Percentiles rank a stretch among this genome's conserved stretches.
Conservation (phyloP, 2,113 vertebrate species). For the Callipepla squamata region DNA sequence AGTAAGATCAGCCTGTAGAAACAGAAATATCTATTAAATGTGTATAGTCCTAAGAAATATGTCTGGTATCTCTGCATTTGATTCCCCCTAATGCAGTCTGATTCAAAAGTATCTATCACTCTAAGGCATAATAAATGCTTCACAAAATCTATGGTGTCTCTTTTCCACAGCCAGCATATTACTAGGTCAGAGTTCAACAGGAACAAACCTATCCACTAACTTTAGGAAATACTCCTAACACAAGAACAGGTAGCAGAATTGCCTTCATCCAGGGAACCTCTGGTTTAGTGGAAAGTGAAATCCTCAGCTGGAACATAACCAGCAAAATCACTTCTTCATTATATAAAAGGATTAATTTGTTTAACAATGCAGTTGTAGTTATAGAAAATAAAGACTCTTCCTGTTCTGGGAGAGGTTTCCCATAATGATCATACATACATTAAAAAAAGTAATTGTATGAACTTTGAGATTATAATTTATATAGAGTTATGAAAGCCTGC, state of each 20-base stretch:
- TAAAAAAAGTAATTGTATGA: background rate
- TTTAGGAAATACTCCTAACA: background rate
- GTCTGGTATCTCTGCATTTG: background rate
- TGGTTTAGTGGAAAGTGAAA: background rate
- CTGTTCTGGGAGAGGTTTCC: background rate
- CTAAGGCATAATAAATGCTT: background rate
- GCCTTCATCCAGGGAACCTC: background rate
- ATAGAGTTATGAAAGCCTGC: background rate
- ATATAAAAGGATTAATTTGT: background rate
- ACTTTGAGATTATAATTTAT: background rate
- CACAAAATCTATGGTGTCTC: background rate
- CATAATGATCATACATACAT: background rate
- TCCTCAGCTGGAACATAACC: background rate
- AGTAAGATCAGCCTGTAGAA: background rate
- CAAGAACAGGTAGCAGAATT: background rate
- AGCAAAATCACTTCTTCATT: background rate
- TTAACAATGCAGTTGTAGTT: background rate
- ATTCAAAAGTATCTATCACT: background rate
- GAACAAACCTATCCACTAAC: background rate
- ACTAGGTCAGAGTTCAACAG: background rate
- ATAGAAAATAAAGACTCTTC: background rate
- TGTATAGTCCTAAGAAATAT: background rate
- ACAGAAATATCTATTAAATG: background rate
- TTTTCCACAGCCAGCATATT: background rate
- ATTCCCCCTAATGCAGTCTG: background rate